These are phyloP conservation scores for Drosophila bocqueti DNA, from an alignment of 1,140 invertebrate genomes.

Conservation along the genomic window DNA sequence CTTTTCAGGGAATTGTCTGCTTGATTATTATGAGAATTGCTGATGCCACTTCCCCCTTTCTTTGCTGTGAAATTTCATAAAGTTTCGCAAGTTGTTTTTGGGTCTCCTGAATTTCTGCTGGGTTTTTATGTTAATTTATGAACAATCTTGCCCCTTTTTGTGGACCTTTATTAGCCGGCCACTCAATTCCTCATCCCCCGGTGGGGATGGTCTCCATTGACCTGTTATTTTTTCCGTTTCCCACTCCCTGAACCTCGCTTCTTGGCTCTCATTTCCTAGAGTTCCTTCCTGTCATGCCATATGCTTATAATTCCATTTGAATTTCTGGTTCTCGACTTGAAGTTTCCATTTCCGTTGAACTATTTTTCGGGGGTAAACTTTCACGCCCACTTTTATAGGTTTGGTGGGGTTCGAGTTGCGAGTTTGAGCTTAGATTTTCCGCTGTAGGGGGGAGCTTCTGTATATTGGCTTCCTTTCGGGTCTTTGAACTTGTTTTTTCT, in stretches of 20 bases:
- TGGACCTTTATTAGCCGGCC: slow-evolving; percentile 27
- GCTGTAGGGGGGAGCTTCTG: slow-evolving; percentile 5
- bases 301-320: slow-evolving; percentile 60
- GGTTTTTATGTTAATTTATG: slow-evolving; percentile 66
- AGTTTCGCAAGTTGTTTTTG: slow-evolving; percentile 11
- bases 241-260: background rate
- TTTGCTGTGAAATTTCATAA: slow-evolving; percentile 21
- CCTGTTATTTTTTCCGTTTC: slow-evolving; percentile 11
- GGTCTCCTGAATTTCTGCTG: background rate
- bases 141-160: slow-evolving; percentile 38
- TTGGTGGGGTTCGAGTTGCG: background rate
- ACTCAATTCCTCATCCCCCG: slow-evolving; percentile 32
- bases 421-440: background rate
- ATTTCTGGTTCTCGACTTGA: slow-evolving; percentile 50
- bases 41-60: background rate
- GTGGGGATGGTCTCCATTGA: slow-evolving; percentile 7
- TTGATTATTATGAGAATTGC: slow-evolving; percentile 17
- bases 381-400: slow-evolving; percentile 37
- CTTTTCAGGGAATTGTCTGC: slow-evolving; percentile 26
- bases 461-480: slow-evolving; percentile 42
- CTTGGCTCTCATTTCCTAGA: background rate
- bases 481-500: slow-evolving; percentile 70
- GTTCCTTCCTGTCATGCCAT: slow-evolving; percentile 43
- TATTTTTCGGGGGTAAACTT: slow-evolving; percentile 56
- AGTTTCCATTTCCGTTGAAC: slow-evolving; percentile 77